Evolutionary conservation across 2,113 vertebrate genomes (phyloP), one percentile per base, ranked within the genome.

Genomic region (Crypturellus undulatus): DNA sequence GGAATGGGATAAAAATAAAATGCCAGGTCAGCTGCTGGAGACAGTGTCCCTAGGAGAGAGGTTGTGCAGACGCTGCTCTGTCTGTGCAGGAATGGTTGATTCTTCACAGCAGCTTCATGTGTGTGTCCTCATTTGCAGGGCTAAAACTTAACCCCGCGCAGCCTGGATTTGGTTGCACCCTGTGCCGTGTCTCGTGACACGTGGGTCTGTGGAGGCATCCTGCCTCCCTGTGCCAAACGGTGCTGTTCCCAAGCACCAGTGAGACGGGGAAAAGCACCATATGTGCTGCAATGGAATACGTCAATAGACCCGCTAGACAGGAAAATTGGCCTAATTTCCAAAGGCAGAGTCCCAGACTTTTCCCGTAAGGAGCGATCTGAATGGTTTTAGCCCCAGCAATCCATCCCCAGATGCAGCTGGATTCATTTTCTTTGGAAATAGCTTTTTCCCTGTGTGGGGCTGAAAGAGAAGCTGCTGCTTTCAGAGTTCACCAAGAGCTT

Each of bases 311-410:
- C 0, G 2, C 93, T 58, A 88, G 96, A 96, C 28, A 1, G 95
- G 85, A 97, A 94, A 84, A 94, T 63, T 58, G 56, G 87, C 92
- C 81, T 97, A 0, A 40, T 97, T 96, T 82, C 62, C 59, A 62
- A 79, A 75, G 80, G 9, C 34, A 67, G 64, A 80, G 56, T 75
- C 63, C 54, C 21, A 47, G 67, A 32, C 34, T 24, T 42, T 56
- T 30, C 67, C 42, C n/a, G 30, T n/a, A 52, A 83, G 71, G 80
- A 45, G 63, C 65, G 34, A 68, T 51, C 73, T 43, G 47, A 78
- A 34, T 38, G 69, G 28, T n/a, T 93, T 81, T 73, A 63, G 84
- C 26, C 18, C 38, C 45, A 21, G 25, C 32, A n/a, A n/a, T 42
- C 47, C 49, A 6, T 24, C 26, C 52, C 40, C 5, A 3, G 49